Percentiles rank a stretch among this genome's conserved stretches.
phyloP scores from a whole-genome alignment of 23 tunicate species.

The Trididemnum clinides region DNA sequence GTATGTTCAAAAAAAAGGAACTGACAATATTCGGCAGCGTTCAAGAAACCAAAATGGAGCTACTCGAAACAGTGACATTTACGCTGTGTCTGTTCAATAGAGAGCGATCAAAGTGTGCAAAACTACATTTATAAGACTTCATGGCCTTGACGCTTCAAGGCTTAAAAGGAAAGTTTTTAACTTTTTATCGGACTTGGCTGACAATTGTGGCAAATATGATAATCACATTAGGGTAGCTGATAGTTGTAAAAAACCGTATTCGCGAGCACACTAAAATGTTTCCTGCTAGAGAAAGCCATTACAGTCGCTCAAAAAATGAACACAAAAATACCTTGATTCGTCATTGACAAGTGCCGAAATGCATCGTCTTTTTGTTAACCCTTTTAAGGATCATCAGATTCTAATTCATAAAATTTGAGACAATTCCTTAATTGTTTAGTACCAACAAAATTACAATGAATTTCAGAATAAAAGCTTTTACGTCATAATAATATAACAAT shows the following conservation, averaged over 20 bases:
- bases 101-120: background rate
- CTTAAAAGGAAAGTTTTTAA: background rate
- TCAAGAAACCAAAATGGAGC: background rate
- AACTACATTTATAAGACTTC: background rate
- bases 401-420: no score
- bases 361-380: background rate
- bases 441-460: no score
- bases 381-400: no score
- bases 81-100: background rate
- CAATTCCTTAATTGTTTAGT: no score
- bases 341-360: background rate
- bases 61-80: background rate
- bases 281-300: conserved; percentile 7
- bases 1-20: background rate
- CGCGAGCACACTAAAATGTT: background rate
- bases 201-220: background rate
- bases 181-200: background rate
- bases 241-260: background rate
- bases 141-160: background rate
- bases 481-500: no score
- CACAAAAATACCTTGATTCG: background rate
- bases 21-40: background rate
- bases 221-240: background rate
- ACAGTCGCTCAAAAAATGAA: background rate
- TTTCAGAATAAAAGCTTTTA: no score